Conservation (phyloP, 2,113 vertebrate species). For the Paradoxurus hermaphroditus region DNA sequence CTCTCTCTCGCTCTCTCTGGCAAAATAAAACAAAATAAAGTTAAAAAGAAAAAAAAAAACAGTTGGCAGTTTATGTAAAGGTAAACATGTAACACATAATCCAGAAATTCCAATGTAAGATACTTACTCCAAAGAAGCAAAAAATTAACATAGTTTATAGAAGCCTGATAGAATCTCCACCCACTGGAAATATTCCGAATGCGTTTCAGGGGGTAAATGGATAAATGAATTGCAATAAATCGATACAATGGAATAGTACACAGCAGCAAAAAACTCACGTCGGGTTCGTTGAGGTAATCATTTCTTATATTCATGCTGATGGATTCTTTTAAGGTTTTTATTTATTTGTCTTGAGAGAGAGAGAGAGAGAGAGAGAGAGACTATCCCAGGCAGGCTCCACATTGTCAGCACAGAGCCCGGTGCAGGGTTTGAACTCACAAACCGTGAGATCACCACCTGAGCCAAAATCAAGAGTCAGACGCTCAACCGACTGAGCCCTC, state of each 20-base stretch:
- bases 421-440: background rate
- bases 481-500: background rate
- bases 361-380: background rate
- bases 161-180: too few relatives aligned
- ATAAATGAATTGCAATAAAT: background rate
- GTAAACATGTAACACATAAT: background rate
- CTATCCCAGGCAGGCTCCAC: background rate
- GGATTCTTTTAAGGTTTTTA: background rate
- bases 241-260: background rate
- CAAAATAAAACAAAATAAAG: background rate
- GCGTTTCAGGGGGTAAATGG: background rate
- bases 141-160: too few relatives aligned
- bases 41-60: background rate
- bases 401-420: background rate
- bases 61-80: background rate
- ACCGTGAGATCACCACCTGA: background rate
- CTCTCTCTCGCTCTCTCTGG: background rate
- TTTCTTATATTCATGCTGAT: background rate
- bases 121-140: background rate
- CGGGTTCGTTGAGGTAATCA: background rate
- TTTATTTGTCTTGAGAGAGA: background rate
- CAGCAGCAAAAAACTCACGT: background rate
- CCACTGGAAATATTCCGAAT: background rate
- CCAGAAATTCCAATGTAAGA: background rate
- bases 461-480: background rate